Evolutionary conservation across 2,888 invertebrate genomes (phyloP), one percentile per base, ranked within the genome.

Genomic region (Dusona sp.): DNA sequence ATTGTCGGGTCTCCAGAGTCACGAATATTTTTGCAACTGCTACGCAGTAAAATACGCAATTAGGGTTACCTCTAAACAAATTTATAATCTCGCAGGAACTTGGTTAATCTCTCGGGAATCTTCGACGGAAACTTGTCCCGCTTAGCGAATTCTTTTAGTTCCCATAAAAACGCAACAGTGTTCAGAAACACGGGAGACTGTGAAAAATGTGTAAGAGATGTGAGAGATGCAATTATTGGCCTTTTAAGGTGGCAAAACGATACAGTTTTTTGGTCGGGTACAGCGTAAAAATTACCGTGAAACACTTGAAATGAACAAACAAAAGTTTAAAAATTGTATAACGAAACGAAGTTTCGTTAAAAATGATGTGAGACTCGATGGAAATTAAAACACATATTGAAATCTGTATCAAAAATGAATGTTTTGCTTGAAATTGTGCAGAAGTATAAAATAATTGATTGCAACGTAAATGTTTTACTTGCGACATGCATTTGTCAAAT

Each of bases 91-190:
- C 25, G 64, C 64, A 64, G 54, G 64, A 64, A 77, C 65, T 72
- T 61, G 29, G 33, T 73, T 86, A 86, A 86, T 86, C 86, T 83
- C 67, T 11, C 64, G 36, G 9, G 65, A 70, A 83, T 83, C 86
- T 80, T 77, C 22, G 77, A 75, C 86, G 86, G 86, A 86, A 86
- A 83, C 86, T 73, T 86, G 86, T 73, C 86, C 83, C 80, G 79
- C 79, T 86, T 86, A 79, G 57, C 36, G 29, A 73, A 77, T 48
- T 77, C 77, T 65, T 67, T 11, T 25, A 51, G 78, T 51, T 85
- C 78, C 67, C 78, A 82, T 65, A 79, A 82, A 42, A 42, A 67
- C 38, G 29, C 36, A 48, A 29, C 25, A 73, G 73, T 67, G 67
- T n/a, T 67, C 67, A 11, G 67, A 22, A 38, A 38, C 7, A 54